These are phyloP conservation scores for Daktulosphaira vitifoliae DNA, from an alignment of 1,140 invertebrate genomes.

Conservation along the genomic window DNA sequence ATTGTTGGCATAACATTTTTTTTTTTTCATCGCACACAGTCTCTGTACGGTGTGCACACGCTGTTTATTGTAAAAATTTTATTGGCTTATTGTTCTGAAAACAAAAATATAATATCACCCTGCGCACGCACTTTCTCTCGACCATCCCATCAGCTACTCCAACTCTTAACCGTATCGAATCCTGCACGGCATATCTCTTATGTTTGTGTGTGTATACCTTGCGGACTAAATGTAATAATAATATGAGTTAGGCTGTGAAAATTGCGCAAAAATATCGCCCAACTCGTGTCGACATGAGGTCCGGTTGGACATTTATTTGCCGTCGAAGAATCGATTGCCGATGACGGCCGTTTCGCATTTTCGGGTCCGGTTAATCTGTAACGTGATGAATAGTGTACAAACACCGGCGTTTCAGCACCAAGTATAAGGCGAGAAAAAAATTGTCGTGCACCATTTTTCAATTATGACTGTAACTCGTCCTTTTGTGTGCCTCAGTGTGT, in stretches of 20 bases:
- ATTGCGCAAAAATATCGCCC: slow-evolving; percentile 13
- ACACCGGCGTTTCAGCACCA: too few relatives aligned
- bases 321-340: background rate
- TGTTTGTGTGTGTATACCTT: too few relatives aligned
- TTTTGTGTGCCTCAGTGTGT: too few relatives aligned
- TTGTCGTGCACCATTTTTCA: too few relatives aligned
- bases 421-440: too few relatives aligned
- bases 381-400: background rate
- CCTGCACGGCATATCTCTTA: too few relatives aligned
- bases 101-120: background rate
- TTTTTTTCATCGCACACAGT: background rate
- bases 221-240: too few relatives aligned
- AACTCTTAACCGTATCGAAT: too few relatives aligned
- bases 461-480: too few relatives aligned
- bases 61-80: slow-evolving; percentile 27
- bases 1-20: slow-evolving; percentile 24
- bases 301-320: background rate
- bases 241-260: background rate
- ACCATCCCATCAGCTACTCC: background rate
- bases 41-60: background rate
- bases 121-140: slow-evolving; percentile 17
- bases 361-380: background rate
- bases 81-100: slow-evolving; percentile 11
- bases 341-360: background rate
- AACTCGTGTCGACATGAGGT: slow-evolving; percentile 16